Conservation (phyloP, 1,140 invertebrate species). For the Pseudobourletiella spinata region DNA sequence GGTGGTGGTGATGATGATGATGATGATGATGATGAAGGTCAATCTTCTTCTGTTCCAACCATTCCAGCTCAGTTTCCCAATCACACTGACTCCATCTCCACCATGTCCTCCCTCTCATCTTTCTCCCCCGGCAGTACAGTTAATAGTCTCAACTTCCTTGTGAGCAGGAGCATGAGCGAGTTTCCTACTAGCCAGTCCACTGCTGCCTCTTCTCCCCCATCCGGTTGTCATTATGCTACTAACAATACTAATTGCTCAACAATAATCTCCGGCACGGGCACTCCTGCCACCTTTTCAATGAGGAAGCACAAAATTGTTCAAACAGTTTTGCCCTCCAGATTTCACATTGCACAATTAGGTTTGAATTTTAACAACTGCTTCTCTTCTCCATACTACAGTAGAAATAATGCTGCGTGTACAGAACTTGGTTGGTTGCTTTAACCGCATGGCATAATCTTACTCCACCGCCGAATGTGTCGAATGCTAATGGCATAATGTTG, state of each 20-base stretch:
- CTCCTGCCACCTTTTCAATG: conserved; percentile 14
- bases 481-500: too few relatives aligned
- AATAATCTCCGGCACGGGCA: not conserved
- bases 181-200: too few relatives aligned
- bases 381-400: too few relatives aligned
- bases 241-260: conserved; percentile 1
- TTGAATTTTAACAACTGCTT: conserved; percentile 10
- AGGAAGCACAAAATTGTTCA: conserved; percentile 27
- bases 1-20: not conserved
- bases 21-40: conserved; percentile 15
- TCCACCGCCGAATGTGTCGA: too few relatives aligned
- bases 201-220: not conserved
- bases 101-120: not conserved
- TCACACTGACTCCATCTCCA: not conserved
- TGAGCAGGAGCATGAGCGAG: too few relatives aligned
- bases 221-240: not conserved
- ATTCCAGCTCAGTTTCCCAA: not conserved
- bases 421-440: too few relatives aligned
- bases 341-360: conserved; percentile 20
- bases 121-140: not conserved
- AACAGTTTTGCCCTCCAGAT: conserved; percentile 25
- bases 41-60: not conserved
- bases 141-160: too few relatives aligned
- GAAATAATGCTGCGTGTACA: too few relatives aligned
- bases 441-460: too few relatives aligned